These are phyloP conservation scores for Geophilus truncorum DNA, from an alignment of 2,888 invertebrate genomes.

Conservation along the genomic window DNA sequence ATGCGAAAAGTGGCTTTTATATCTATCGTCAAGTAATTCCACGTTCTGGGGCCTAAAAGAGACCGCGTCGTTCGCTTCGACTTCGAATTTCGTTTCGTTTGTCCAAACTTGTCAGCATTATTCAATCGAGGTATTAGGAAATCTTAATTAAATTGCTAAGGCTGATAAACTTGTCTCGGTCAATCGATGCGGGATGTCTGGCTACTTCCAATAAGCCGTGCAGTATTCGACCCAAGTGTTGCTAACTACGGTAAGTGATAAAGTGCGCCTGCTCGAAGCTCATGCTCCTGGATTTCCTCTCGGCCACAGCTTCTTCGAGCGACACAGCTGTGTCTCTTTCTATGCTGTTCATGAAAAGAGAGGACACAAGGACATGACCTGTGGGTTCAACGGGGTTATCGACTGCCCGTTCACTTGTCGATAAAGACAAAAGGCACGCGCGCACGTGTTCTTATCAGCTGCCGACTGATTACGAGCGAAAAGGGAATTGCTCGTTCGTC, in stretches of 20 bases:
- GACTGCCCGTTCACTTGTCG: conserved; percentile 21
- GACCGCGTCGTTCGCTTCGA: background rate
- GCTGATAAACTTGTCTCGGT: background rate
- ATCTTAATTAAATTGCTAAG: background rate
- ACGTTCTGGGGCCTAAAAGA: background rate
- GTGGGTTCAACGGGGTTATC: conserved; percentile 17
- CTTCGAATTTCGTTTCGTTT: background rate
- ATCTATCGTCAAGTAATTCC: background rate
- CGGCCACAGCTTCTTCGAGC: background rate
- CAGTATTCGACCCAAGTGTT: background rate
- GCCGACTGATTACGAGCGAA: conserved; percentile 27
- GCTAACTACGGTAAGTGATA: background rate
- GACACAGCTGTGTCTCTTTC: conserved; percentile 10
- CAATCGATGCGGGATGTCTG: background rate
- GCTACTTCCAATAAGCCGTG: background rate
- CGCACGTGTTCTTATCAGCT: conserved; percentile 27
- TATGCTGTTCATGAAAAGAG: conserved; percentile 7
- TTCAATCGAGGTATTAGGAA: conserved; percentile 10
- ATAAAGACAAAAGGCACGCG: conserved; percentile 25
- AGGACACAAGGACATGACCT: conserved; percentile 23
- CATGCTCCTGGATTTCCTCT: background rate
- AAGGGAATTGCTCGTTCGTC: conserved; percentile 27
- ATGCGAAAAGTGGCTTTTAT: conserved; percentile 21
- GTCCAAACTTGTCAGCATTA: conserved; percentile 3
- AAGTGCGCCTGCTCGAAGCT: background rate